Evolutionary conservation across 1,140 invertebrate genomes (phyloP).

Genomic region (Periplaneta americana): DNA sequence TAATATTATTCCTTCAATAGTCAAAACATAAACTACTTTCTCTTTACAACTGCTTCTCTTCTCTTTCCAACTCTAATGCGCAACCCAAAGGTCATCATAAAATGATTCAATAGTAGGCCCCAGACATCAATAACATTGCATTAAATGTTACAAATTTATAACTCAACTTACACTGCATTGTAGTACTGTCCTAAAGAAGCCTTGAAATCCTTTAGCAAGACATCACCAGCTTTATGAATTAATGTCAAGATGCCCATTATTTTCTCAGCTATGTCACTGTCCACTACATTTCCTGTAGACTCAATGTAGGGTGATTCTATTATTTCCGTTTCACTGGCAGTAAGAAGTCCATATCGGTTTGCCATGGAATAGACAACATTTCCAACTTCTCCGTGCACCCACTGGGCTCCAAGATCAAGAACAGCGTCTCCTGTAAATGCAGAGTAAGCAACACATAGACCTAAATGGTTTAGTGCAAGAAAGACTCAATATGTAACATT

Average conservation of each 20-base stretch:
- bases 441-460: no score
- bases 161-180: constrained; percentile 8
- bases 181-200: constrained; percentile 15
- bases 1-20: no score
- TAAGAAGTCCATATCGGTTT: neutral
- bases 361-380: constrained; percentile 32
- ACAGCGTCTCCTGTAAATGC: constrained; percentile 23
- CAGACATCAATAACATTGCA: no score
- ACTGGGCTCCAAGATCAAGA: constrained; percentile 44
- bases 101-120: no score
- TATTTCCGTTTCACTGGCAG: neutral
- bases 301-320: neutral
- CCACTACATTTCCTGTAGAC: constrained; percentile 17
- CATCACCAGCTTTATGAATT: neutral
- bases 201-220: neutral
- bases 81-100: no score
- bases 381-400: constrained; percentile 40
- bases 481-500: no score
- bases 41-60: no score
- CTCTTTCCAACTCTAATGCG: no score
- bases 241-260: neutral
- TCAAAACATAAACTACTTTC: no score
- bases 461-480: no score
- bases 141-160: no score
- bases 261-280: neutral